These are phyloP conservation scores for Aptenodytes forsteri DNA, from an alignment of 2,113 vertebrate species.

Conservation along the genomic window DNA sequence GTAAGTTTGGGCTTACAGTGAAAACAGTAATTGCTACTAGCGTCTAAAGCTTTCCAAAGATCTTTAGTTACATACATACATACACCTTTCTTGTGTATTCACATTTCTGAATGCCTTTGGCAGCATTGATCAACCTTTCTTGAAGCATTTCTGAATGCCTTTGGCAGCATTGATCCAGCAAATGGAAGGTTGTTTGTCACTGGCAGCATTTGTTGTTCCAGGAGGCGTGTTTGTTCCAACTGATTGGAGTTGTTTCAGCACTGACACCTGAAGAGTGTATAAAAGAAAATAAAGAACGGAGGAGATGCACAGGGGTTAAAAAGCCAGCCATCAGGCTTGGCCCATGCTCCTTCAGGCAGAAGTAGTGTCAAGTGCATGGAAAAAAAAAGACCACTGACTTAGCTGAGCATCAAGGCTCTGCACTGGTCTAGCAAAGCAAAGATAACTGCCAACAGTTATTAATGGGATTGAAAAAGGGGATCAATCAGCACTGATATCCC, in stretches of 20 bases:
- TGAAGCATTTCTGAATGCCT: not conserved
- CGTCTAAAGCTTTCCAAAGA: not conserved
- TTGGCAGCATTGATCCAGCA: not conserved
- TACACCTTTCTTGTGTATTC: not conserved
- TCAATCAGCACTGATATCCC: not conserved
- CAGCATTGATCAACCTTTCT: not conserved
- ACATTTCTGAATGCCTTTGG: not conserved
- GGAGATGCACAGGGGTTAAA: not conserved
- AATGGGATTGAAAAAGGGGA: not conserved
- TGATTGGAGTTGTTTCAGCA: not conserved
- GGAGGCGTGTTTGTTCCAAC: not conserved
- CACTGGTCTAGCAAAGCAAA: not conserved
- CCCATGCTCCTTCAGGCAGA: not conserved
- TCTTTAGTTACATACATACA: not conserved
- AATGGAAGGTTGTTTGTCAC: not conserved
- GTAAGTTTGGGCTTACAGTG: not conserved
- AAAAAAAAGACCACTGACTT: not conserved
- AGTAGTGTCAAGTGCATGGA: not conserved
- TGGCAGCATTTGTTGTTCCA: not conserved
- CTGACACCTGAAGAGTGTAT: not conserved
- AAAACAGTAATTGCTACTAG: not conserved
- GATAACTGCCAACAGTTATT: not conserved
- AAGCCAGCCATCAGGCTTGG: not conserved
- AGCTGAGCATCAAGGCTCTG: not conserved
- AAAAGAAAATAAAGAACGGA: not conserved